Percentiles rank a stretch among this genome's conserved stretches.
Evolutionary conservation across 2,797 vertebrate genomes (phyloP).

Genomic region (Sebastes aleutianus): DNA sequence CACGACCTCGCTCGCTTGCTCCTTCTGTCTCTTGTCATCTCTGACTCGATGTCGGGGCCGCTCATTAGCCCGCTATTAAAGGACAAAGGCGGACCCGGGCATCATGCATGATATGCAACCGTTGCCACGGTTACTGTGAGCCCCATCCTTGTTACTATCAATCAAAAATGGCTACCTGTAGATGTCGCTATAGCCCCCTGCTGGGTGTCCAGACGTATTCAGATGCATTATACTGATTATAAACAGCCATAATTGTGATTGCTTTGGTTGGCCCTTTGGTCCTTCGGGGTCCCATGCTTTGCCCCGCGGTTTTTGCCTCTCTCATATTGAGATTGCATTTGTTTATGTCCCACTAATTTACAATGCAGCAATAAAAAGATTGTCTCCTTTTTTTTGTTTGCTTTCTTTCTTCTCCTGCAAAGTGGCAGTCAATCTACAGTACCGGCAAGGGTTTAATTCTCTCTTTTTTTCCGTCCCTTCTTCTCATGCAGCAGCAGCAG

Average conservation of each 20-base stretch:
- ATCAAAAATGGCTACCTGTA: constrained; percentile 54
- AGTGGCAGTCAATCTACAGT: constrained; percentile 48
- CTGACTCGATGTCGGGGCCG: neutral
- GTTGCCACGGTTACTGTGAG: constrained; percentile 53
- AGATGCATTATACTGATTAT: constrained; percentile 66
- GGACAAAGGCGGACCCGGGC: constrained; percentile 26
- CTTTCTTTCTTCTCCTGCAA: constrained; percentile 30
- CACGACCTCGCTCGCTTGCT: constrained; percentile 1
- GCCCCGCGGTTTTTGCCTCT: constrained; percentile 27
- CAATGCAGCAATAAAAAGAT: constrained; percentile 39
- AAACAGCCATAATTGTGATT: constrained; percentile 59
- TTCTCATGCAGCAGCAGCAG: constrained; percentile 27
- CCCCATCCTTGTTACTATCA: constrained; percentile 16
- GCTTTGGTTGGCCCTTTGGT: constrained; percentile 13
- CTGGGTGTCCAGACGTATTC: neutral
- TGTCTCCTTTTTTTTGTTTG: constrained; percentile 19
- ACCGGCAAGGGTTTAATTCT: constrained; percentile 54
- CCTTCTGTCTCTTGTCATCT: constrained; percentile 17
- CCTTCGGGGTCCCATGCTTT: neutral
- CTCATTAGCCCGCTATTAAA: constrained; percentile 54
- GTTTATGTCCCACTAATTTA: constrained; percentile 59
- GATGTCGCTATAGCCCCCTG: constrained; percentile 42
- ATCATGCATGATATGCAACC: constrained; percentile 9
- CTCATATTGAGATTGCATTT: constrained; percentile 47
- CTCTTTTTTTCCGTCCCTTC: neutral